phyloP scores from a whole-genome alignment of 2,888 invertebrate genomes.

The Pristionchus japonicus region DNA sequence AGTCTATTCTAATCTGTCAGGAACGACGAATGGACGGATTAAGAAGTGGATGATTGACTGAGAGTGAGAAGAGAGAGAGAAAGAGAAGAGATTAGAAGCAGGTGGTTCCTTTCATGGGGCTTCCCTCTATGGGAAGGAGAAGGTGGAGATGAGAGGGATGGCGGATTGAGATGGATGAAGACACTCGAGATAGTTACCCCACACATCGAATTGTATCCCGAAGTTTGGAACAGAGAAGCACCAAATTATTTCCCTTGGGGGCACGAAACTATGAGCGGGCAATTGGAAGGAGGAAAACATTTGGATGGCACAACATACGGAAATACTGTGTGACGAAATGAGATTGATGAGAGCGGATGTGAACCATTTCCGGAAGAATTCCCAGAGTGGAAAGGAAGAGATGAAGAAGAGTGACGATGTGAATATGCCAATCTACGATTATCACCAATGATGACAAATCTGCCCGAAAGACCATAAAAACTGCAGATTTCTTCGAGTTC shows the following conservation, averaged over 20 bases:
- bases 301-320: not conserved
- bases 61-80: not conserved
- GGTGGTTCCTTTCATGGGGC: not conserved
- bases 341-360: not conserved
- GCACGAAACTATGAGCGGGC: not conserved
- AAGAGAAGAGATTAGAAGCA: slow-evolving; percentile 39
- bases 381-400: slow-evolving; percentile 26
- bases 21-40: not conserved
- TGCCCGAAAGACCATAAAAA: slow-evolving; percentile 28
- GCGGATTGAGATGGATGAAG: not conserved
- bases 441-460: not conserved
- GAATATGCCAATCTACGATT: not conserved
- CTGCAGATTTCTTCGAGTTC: slow-evolving; percentile 30
- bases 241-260: not conserved
- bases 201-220: not conserved
- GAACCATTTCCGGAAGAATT: slow-evolving; percentile 41
- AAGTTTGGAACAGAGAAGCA: not conserved
- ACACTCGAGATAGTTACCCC: not conserved
- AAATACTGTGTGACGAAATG: not conserved
- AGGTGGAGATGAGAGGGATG: not conserved
- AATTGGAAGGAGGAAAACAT: not conserved
- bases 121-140: not conserved
- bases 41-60: slow-evolving; percentile 32
- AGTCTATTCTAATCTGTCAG: slow-evolving; percentile 37
- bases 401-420: not conserved